A percentile compares a stretch with the other conserved stretches of the same genome.
Conservation (phyloP, 2,888 invertebrate species). For the Sesamia inferens region DNA sequence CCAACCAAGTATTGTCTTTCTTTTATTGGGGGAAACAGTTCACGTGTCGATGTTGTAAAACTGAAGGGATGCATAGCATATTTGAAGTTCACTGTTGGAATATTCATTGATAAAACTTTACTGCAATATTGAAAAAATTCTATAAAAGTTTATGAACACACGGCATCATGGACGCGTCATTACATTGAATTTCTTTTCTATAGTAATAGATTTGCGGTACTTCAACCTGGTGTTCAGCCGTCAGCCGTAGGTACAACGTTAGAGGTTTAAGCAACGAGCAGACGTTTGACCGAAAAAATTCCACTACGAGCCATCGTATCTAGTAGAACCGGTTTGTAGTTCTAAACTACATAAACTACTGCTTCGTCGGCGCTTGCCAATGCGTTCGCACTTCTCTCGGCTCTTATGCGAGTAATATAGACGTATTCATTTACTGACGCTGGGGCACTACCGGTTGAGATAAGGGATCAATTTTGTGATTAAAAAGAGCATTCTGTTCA, state of each 20-base stretch:
- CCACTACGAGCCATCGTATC: constrained; percentile 79
- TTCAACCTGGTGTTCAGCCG: constrained; percentile 15
- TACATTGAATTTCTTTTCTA: constrained; percentile 21
- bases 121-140: constrained; percentile 36
- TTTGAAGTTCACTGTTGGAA: constrained; percentile 51
- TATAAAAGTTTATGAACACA: constrained; percentile 28
- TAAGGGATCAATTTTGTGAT: constrained; percentile 26
- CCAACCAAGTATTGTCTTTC: constrained; percentile 59
- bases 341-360: constrained; percentile 70
- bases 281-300: constrained; percentile 78
- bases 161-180: constrained; percentile 8
- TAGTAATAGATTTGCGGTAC: constrained; percentile 27
- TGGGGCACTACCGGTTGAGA: constrained; percentile 27
- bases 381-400: constrained; percentile 53
- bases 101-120: constrained; percentile 35
- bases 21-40: constrained; percentile 61
- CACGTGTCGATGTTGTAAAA: constrained; percentile 61
- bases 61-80: constrained; percentile 56
- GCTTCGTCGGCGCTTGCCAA: constrained; percentile 54
- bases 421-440: constrained; percentile 19
- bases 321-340: constrained; percentile 81
- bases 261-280: constrained; percentile 60
- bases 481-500: constrained; percentile 30
- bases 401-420: constrained; percentile 1
- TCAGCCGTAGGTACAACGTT: constrained; percentile 50